Base-by-base conservation (phyloP, 2,888 invertebrate genomes). In the Rotaria macrura region DNA sequence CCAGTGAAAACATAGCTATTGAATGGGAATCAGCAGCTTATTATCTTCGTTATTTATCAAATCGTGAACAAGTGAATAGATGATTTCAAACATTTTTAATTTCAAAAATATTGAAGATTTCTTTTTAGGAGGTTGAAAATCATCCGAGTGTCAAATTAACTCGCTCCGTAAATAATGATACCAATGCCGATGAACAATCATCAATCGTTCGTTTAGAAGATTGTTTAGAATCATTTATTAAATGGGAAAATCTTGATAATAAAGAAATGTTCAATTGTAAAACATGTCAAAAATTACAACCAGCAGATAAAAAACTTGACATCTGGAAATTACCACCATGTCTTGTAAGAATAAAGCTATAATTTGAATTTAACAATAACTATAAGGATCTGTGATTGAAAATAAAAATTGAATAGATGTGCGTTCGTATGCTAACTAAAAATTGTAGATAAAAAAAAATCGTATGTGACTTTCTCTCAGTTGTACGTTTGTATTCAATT, bases 11-110 rank as follows among this genome's bases (percentile, higher is more conserved):
- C 89, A 92, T 96, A 88, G 95, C 95, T 87, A 94, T 96, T 87
- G 96, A 96, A 92, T 96, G 96, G 96, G 96, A 96, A 91, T 95
- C 95, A 87, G 96, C 96, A 0, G 96, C 96, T 83, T 92, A 96
- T 88, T 96, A 96, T 92, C 93, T 96, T 88, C 93, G 96, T 57
- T 96, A 95, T 92, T 95, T 95, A 91, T 93, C 93, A 88, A 93
- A 94, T 4, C 91, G 94, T 88, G 95, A 95, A 91, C 93, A 93
- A 92, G 94, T 79, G 43, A 43, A 72, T 43, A 7, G 10, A 49
- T 49, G 14, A 49, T 14, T 49, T 49, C 17, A n/a, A n/a, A n/a
- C 17, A 12, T 49, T 17, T 49, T 49, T 49, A 12, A 17, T 49
- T 49, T 49, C 14, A 12, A 17, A 14, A 49, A 49, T 49, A 49